These are phyloP conservation scores for Eidolon helvum DNA, from an alignment of 2,113 vertebrate genomes.

Conservation along the genomic window DNA sequence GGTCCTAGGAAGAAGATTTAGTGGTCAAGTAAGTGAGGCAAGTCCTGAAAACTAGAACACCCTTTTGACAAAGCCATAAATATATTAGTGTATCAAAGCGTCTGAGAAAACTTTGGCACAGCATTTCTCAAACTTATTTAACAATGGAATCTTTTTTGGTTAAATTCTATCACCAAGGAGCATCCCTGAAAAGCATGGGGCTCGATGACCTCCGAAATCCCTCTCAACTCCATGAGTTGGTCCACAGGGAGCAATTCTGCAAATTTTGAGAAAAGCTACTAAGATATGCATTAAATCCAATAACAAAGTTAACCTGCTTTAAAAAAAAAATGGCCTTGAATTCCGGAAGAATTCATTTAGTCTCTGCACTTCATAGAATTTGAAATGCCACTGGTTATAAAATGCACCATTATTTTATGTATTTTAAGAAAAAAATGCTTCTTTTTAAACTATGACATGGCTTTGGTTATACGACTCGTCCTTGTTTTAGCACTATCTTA, in stretches of 20 bases:
- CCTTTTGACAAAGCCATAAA: not conserved
- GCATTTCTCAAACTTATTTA: not conserved
- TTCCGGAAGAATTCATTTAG: slow-evolving; percentile 45
- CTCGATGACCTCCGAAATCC: not conserved
- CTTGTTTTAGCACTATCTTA: slow-evolving; percentile 20
- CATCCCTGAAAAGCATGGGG: not conserved
- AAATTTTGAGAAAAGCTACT: not conserved
- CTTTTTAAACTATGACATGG: not conserved
- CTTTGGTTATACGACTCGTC: not conserved
- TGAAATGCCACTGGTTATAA: slow-evolving; percentile 58
- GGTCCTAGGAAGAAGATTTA: not conserved
- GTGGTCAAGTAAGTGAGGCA: not conserved
- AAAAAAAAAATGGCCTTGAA: slow-evolving; percentile 14
- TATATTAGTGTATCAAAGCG: not conserved
- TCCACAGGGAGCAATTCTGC: not conserved
- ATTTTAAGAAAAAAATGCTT: not conserved
- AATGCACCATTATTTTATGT: slow-evolving; percentile 32
- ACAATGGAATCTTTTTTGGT: not conserved
- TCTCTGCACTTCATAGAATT: slow-evolving; percentile 24
- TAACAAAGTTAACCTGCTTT: slow-evolving; percentile 7
- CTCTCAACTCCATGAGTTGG: not conserved
- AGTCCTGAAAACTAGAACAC: not conserved
- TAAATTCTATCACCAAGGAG: not conserved
- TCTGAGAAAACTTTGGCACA: not conserved
- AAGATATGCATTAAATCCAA: not conserved